phyloP scores from a whole-genome alignment of 2,797 vertebrate species.

The Syngnathus rostellatus region DNA sequence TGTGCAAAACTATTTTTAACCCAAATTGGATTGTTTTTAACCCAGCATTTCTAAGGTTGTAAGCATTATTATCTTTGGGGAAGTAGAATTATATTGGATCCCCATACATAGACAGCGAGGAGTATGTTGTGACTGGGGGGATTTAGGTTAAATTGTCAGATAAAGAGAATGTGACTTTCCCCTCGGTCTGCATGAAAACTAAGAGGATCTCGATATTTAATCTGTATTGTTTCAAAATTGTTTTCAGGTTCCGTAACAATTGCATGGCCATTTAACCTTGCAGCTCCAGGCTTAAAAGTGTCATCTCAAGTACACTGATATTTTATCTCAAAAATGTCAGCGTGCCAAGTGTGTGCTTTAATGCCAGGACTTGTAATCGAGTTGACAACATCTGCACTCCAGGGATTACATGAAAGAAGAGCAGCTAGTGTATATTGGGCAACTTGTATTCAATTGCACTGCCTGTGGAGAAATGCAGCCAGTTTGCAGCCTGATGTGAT shows the following conservation, averaged over 20 bases:
- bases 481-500: constrained; percentile 49
- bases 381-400: constrained; percentile 69
- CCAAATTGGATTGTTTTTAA: no score
- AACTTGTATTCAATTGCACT: constrained; percentile 52
- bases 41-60: no score
- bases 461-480: constrained; percentile 39
- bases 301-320: constrained; percentile 64
- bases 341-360: constrained; percentile 60
- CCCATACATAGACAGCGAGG: background rate
- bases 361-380: constrained; percentile 63
- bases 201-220: constrained; percentile 23
- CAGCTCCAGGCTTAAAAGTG: constrained; percentile 54
- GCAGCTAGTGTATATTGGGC: constrained; percentile 39
- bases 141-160: constrained; percentile 24
- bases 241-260: constrained; percentile 51
- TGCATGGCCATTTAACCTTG: constrained; percentile 52
- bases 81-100: background rate
- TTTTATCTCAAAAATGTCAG: constrained; percentile 65
- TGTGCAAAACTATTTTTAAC: background rate
- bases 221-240: constrained; percentile 41
- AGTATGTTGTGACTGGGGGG: background rate
- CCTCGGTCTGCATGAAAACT: background rate
- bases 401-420: constrained; percentile 61
- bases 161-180: constrained; percentile 18
- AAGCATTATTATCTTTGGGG: background rate